phyloP scores from a whole-genome alignment of 2,888 invertebrate species.

The Apotomis betuletana region DNA sequence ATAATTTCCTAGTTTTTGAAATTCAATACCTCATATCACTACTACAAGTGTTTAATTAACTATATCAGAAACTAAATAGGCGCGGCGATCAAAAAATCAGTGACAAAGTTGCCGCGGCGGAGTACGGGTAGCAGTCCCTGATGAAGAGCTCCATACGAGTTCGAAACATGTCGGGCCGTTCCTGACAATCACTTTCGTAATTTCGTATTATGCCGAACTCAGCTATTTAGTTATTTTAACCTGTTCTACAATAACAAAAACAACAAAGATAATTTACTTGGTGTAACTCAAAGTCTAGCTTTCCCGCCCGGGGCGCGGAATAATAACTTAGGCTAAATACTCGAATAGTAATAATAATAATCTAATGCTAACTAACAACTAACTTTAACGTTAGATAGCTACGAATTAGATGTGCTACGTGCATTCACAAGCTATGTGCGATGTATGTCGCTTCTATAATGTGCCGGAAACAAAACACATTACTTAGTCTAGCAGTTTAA shows the following conservation, averaged over 20 bases:
- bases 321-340: conserved; percentile 13
- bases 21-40: too few species aligned
- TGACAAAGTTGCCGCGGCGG: too few species aligned
- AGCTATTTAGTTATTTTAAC: neutral
- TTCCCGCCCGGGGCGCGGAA: neutral
- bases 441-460: conserved; percentile 1
- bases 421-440: neutral
- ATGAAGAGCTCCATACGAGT: too few species aligned
- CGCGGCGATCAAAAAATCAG: too few species aligned
- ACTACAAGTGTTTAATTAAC: too few species aligned
- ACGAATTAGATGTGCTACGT: conserved; percentile 24
- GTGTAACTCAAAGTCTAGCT: neutral
- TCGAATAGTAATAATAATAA: conserved; percentile 14
- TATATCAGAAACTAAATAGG: too few species aligned
- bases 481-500: conserved; percentile 7
- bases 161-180: too few species aligned
- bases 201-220: too few species aligned
- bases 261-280: neutral
- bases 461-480: conserved; percentile 26
- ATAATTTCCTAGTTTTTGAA: too few species aligned
- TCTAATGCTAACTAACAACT: conserved; percentile 6
- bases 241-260: neutral
- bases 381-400: conserved; percentile 14
- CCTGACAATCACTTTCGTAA: too few species aligned
- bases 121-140: too few species aligned